Evolutionary conservation across 2,888 invertebrate species (phyloP).

Genomic region (Petrophora chlorosata): DNA sequence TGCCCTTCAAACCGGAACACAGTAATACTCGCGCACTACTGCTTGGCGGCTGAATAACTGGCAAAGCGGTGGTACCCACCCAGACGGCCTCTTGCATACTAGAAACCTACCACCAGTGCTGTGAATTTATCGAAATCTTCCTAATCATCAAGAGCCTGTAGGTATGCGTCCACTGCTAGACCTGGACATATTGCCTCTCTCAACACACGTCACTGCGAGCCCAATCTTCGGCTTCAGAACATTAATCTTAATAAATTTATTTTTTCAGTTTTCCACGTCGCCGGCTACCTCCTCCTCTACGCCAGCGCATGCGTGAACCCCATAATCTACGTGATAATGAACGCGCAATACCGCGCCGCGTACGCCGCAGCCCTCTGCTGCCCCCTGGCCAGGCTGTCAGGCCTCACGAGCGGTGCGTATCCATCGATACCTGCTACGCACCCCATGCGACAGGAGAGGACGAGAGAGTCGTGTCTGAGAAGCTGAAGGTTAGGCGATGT

Average conservation of each 20-base stretch:
- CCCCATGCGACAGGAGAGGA: constrained; percentile 62
- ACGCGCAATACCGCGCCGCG: constrained; percentile 95
- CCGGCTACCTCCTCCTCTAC: constrained; percentile 94
- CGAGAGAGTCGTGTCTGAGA: constrained; percentile 69
- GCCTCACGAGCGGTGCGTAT: constrained; percentile 85
- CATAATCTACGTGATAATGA: constrained; percentile 97
- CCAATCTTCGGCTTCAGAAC: no score
- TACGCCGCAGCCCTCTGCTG: constrained; percentile 92
- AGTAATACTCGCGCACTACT: no score
- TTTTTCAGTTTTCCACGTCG: constrained; percentile 87
- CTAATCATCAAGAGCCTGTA: no score
- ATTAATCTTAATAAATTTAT: background rate
- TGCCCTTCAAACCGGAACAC: no score
- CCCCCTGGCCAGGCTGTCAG: constrained; percentile 81
- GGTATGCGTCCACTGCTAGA: no score
- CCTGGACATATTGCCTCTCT: no score
- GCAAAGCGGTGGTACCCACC: no score
- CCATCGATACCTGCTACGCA: constrained; percentile 68
- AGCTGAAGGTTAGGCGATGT: constrained; percentile 68
- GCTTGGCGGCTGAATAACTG: no score
- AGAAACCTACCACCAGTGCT: no score
- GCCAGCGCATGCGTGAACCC: constrained; percentile 96
- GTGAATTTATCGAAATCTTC: no score
- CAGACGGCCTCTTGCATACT: no score
- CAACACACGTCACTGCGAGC: no score